Conservation (phyloP, 2,888 invertebrate species). For the Xylota sylvarum region DNA sequence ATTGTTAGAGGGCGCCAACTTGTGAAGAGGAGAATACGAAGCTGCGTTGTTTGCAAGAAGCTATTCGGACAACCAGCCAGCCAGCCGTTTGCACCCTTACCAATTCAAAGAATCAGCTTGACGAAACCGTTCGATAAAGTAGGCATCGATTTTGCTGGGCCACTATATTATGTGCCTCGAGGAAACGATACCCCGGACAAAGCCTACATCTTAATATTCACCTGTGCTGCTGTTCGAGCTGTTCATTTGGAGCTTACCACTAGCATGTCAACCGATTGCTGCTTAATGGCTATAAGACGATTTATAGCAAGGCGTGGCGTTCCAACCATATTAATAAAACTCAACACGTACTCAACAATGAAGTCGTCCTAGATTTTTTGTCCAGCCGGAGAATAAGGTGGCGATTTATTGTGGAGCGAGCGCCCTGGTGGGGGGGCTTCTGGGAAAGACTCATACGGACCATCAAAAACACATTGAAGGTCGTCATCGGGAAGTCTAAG, state of each 20-base stretch:
- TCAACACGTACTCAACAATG: no score
- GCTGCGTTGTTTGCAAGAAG: conserved; percentile 28
- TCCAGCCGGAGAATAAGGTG: no score
- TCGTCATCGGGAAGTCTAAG: no score
- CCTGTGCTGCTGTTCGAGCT: conserved; percentile 44
- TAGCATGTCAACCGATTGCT: conserved; percentile 20
- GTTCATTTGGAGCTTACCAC: conserved; percentile 53
- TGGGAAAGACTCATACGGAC: no score
- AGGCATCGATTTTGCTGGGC: not conserved
- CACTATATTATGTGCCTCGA: not conserved
- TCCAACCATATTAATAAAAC: no score
- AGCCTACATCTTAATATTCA: conserved; percentile 40
- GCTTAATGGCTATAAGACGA: conserved; percentile 12
- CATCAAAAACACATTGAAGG: no score
- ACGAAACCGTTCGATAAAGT: not conserved
- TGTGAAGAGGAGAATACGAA: conserved; percentile 10
- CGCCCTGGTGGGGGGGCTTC: not conserved
- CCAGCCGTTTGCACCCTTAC: not conserved
- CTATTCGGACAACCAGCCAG: conserved; percentile 1
- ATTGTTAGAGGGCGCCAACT: conserved; percentile 37
- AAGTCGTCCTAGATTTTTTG: no score
- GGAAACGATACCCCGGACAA: not conserved
- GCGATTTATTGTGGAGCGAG: no score
- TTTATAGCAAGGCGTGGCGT: no score
- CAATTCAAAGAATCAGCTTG: not conserved